Base-by-base conservation (phyloP, 2,113 vertebrate species). In the Cnemophilus loriae region DNA sequence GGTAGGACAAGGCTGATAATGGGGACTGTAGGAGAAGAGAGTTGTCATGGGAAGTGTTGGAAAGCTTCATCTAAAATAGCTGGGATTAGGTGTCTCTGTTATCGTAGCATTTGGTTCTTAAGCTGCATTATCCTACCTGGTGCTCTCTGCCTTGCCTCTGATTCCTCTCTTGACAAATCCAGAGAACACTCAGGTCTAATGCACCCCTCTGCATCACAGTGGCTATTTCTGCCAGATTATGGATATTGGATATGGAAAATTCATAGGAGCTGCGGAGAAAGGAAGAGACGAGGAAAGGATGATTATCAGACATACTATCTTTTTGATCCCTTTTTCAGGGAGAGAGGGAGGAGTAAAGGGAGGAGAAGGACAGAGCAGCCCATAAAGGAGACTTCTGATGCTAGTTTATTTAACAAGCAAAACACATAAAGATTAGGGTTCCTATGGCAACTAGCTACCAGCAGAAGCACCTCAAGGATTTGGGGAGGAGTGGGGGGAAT, bases 401-500 rank as follows among this genome's bases (percentile, higher is more conserved):
- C 64, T 78, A 85, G 71, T 67, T 93, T 93, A 90, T 97, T 98
- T 93, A 96, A 92, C 81, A 94, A 95, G 97, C 39, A 94, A 95
- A 94, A 74, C 65, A 96, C 95, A 97, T 91, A 90, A 98, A 97
- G 97, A 98, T 98, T 96, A 97, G 84, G 67, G 97, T 98, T 97
- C 95, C 98, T 96, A 98, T 98, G 97, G 95, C 97, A 97, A 98
- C 97, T 82, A 89, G 79, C 95, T 94, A 61, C 85, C 50, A 67
- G 97, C 79, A 79, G 57, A 96, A 86, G 73, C 61, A 77, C 94
- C 94, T 92, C 64, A 67, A 97, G 88, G 75, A 90, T 95, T 91
- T 49, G 59, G 80, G 69, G 76, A 39, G n/a, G 68, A 76, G 70
- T 53, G 49, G 32, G n/a, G 85, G 10, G 24, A 61, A 80, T 75